Evolutionary conservation across 2,797 vertebrate genomes (phyloP).

Genomic region (Acanthurus tractus): DNA sequence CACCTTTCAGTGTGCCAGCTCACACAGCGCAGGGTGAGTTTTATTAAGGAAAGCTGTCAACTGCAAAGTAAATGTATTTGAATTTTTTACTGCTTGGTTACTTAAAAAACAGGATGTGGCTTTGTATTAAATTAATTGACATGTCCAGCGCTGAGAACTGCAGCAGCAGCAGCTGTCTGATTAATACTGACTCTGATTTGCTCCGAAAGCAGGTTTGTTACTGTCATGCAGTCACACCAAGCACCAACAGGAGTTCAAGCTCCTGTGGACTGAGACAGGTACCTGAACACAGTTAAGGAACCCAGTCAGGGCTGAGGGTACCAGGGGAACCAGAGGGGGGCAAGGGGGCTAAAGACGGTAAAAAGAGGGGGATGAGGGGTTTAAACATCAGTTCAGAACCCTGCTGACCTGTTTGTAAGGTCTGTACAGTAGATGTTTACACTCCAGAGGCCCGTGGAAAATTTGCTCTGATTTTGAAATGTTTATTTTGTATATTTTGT

Average conservation of each 20-base stretch:
- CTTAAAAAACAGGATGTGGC: not conserved
- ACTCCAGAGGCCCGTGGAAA: not conserved
- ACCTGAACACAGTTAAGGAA: slow-evolving; percentile 43
- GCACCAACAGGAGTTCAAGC: not conserved
- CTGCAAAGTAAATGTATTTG: not conserved
- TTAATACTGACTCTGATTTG: not conserved
- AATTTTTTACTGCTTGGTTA: not conserved
- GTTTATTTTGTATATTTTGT: too few species aligned
- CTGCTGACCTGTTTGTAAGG: not conserved
- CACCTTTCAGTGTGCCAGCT: not conserved
- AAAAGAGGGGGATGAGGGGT: not conserved
- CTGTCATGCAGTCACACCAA: slow-evolving; percentile 56
- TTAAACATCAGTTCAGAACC: not conserved
- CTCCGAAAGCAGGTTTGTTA: not conserved
- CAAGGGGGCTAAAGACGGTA: slow-evolving; percentile 25
- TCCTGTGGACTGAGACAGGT: slow-evolving; percentile 14
- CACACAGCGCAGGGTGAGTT: slow-evolving; percentile 2
- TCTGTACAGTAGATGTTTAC: not conserved
- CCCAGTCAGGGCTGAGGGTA: slow-evolving; percentile 38
- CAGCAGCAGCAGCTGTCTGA: not conserved
- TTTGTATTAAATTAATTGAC: not conserved
- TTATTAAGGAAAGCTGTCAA: not conserved
- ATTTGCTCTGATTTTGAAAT: not conserved
- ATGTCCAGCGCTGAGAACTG: not conserved
- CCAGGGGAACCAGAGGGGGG: slow-evolving; percentile 55